These are phyloP conservation scores for Apotomis capreana DNA, from an alignment of 2,888 invertebrate species.

Conservation along the genomic window DNA sequence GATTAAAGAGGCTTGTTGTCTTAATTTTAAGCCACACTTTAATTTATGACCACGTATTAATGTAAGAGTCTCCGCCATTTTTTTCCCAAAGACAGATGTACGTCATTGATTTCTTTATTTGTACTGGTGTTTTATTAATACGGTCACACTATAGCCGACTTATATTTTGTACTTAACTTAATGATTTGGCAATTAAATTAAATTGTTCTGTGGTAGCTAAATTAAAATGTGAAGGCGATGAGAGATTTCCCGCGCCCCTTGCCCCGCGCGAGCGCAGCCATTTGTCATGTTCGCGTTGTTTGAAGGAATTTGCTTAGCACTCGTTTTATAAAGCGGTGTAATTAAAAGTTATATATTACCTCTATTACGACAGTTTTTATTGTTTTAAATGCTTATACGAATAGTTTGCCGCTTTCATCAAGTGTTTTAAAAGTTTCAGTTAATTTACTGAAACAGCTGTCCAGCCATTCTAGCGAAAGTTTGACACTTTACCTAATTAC, in stretches of 20 bases:
- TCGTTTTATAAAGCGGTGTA: conserved; percentile 49
- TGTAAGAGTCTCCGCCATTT: conserved; percentile 75
- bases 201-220: conserved; percentile 80
- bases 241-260: conserved; percentile 65
- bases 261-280: conserved; percentile 52
- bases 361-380: conserved; percentile 42
- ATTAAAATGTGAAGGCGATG: conserved; percentile 76
- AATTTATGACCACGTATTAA: conserved; percentile 81
- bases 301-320: conserved; percentile 54
- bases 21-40: conserved; percentile 83
- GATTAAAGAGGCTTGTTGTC: conserved; percentile 84
- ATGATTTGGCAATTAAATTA: conserved; percentile 84
- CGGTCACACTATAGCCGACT: conserved; percentile 73
- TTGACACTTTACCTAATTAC: background rate
- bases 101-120: conserved; percentile 80
- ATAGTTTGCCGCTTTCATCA: conserved; percentile 38
- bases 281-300: conserved; percentile 61
- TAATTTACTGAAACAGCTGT: background rate
- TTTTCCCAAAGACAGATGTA: conserved; percentile 69
- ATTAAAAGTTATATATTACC: conserved; percentile 49
- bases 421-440: background rate
- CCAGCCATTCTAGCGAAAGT: background rate
- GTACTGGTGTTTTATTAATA: conserved; percentile 70
- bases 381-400: conserved; percentile 43
- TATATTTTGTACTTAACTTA: conserved; percentile 82